Evolutionary conservation across 2,888 invertebrate species (phyloP), one percentile per base, ranked within the genome.

Genomic region (Teinopalpus imperialis): DNA sequence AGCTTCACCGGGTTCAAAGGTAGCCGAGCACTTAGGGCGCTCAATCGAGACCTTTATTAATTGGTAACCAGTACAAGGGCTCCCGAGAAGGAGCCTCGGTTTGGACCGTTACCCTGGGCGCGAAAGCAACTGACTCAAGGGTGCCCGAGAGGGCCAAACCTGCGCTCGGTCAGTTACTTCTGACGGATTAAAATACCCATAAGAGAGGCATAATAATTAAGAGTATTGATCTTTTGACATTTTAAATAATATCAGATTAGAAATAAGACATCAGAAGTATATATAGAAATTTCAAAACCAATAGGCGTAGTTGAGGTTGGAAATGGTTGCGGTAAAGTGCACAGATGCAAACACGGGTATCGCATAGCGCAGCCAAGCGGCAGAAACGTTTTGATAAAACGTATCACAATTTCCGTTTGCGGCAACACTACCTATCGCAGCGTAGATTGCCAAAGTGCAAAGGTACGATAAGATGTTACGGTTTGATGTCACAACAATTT

Each of bases 371-470:
- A 41, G 12, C 21, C 35, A 14, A 37, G 30, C 21, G 27, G 27
- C 35, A 41, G 71, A 70, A 71, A 57, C 65, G 66, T 74, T 81
- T 76, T 75, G 77, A 81, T 81, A 79, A 73, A 81, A 75, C 74
- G 70, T 59, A 69, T 65, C 72, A 72, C 71, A 76, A 77, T 79
- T 79, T 81, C 77, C 78, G 67, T 57, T 51, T 63, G 62, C 59
- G 65, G 61, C 56, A 51, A 51, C 52, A 51, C 45, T 48, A 46
- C 36, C 18, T 29, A 44, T 53, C 2, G 48, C 44, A 51, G 51
- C 52, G 56, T 60, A 63, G 62, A 69, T 71, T 65, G 63, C 59
- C 47, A 59, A 34, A 34, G 27, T 40, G 10, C 18, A 8, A 18
- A 10, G 10, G 16, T 29, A 35, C 10, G 35, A 36, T 46, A 45